Base-by-base conservation (phyloP, 2,113 vertebrate genomes). In the Lates calcarifer region DNA sequence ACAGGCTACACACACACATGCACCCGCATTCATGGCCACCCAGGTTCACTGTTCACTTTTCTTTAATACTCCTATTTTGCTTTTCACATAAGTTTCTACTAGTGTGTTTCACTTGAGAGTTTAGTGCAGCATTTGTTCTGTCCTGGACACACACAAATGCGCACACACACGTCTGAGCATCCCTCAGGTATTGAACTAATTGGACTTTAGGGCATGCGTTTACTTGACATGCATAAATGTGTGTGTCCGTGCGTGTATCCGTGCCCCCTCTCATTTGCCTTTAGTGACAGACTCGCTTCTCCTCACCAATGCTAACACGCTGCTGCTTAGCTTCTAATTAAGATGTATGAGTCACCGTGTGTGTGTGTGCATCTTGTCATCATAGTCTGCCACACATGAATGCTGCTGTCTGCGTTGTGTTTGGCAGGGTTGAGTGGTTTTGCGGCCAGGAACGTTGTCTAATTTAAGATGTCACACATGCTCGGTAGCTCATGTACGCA, bases 331-430 rank as follows among this genome's bases (percentile, higher is more conserved):
- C 92, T 88, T 82, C 90, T 95, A 94, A 95, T 94, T 94, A 95
- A 94, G 93, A 95, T 88, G 87, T 91, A 94, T 94, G 94, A 94
- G 85, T 94, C 89, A 94, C 84, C 78, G 6, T 56, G 79, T 60
- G 74, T 68, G n/a, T 67, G 62, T 66, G 70, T 72, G 72, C 12
- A 69, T 71, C 31, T 70, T 77, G 75, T 86, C 82, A 89, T 88
- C 71, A 45, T 76, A 82, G 88, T 91, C 87, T 87, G 82, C 82
- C 83, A 80, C 89, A 91, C 90, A 91, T 85, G 80, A 90, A 77
- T 66, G 63, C 67, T 43, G 77, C 73, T 90, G 91, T 89, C 91
- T 82, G 77, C 47, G 11, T 69, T 66, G 79, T 87, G 74, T 75
- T 91, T 91, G 91, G 83, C 83, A 89, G 84, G 73, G 74, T 61